Base-by-base conservation (phyloP, 2,888 invertebrate genomes). In the Eupithecia tripunctaria region DNA sequence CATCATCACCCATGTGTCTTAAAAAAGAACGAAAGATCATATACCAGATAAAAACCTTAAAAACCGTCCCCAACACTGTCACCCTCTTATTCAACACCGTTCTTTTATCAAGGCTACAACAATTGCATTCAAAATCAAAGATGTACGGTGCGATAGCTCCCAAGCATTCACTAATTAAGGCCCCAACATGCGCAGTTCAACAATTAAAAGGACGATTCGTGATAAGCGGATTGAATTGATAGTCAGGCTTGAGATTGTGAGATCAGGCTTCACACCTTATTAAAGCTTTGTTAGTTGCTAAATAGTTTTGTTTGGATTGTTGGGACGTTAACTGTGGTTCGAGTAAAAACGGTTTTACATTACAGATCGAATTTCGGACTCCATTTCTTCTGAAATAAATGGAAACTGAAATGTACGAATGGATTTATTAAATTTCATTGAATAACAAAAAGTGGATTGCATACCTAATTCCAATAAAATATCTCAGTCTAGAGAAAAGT, bases 51-150 rank as follows among this genome's bases (percentile, higher is more conserved):
- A 63, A n/a, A 63, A n/a, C 14, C 8, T 71, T 65, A 74, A 74
- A 65, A 60, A 5, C 6, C 8, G 47, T 68, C 71, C 74, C 67
- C 15, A 78, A 77, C 78, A 81, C 77, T 84, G 68, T 75, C 80
- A 67, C 80, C 80, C 69, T 86, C 73, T 70, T 67, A 78, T 76
- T 72, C 79, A 86, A 88, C 83, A 79, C 82, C 81, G 79, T 86
- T 85, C 84, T 82, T 90, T 91, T 92, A 92, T 93, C 91, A 88
- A 82, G 85, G 86, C 89, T 88, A 92, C 92, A 92, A 93, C 92
- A 93, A 93, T 91, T 93, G 93, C 92, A 93, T 93, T 92, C 89
- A 92, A 93, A 93, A 93, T 93, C 94, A 91, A 91, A 93, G 94
- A 94, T 93, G 87, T 85, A 82, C 83, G 83, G 84, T 77, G 83